Evolutionary conservation across 2,888 invertebrate genomes (phyloP).

Genomic region (Chirona hameri): DNA sequence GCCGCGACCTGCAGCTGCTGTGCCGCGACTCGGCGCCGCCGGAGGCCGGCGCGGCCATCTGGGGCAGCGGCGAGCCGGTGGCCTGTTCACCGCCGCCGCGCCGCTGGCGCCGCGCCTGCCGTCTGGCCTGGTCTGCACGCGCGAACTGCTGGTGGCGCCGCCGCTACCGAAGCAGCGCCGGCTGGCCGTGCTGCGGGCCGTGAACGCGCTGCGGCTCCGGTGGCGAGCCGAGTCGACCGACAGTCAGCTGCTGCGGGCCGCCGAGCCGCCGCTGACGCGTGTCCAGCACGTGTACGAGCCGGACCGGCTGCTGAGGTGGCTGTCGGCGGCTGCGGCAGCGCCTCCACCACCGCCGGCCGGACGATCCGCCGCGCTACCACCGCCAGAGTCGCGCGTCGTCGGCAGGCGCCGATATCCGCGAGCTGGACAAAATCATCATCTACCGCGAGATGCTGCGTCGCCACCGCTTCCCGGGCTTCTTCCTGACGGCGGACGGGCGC

Average conservation of each 20-base stretch:
- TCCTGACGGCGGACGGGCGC: slow-evolving; percentile 9
- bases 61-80: neutral
- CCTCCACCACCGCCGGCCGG: too few species aligned
- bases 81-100: neutral
- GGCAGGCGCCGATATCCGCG: neutral
- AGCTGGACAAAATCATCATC: slow-evolving; percentile 5
- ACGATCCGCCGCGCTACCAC: neutral
- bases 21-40: neutral
- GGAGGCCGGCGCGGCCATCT: neutral
- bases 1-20: neutral
- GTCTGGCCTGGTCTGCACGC: neutral
- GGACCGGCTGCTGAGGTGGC: neutral
- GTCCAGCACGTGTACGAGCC: neutral
- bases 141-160: slow-evolving; percentile 13
- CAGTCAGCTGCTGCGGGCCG: neutral
- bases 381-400: neutral
- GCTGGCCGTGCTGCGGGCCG: neutral
- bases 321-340: neutral
- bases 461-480: slow-evolving; percentile 27
- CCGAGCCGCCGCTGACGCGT: neutral
- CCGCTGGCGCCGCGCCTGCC: neutral
- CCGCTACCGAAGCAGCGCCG: neutral
- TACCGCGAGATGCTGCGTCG: neutral
- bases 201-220: neutral
- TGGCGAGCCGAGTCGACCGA: neutral